A percentile compares a stretch with the other conserved stretches of the same genome.
Evolutionary conservation across 2,113 vertebrate genomes (phyloP).

Genomic region (Perognathus longimembris): DNA sequence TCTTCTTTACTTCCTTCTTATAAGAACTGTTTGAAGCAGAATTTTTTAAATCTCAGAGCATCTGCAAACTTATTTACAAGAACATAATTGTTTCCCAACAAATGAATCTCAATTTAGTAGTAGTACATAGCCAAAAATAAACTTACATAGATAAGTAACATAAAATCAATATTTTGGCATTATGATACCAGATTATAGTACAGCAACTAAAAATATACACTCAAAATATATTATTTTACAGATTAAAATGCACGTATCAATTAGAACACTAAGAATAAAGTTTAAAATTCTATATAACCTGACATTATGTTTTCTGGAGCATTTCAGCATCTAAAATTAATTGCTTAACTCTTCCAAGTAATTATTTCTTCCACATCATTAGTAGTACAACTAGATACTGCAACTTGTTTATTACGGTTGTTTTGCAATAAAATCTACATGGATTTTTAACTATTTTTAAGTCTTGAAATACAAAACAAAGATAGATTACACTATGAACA

Average conservation of each 20-base stretch:
- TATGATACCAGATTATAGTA: background rate
- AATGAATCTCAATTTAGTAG: constrained; percentile 38
- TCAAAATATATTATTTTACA: background rate
- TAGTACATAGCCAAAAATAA: background rate
- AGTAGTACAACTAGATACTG: constrained; percentile 7
- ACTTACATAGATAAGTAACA: background rate
- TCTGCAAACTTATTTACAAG: background rate
- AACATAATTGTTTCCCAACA: constrained; percentile 29
- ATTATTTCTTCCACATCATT: constrained; percentile 61
- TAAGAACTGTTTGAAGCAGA: background rate
- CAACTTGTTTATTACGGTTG: constrained; percentile 35
- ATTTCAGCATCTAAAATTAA: constrained; percentile 42
- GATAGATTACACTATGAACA: constrained; percentile 21
- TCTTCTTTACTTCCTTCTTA: constrained; percentile 14
- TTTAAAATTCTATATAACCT: background rate
- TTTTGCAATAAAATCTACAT: constrained; percentile 22
- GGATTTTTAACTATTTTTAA: constrained; percentile 35
- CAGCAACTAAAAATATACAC: background rate
- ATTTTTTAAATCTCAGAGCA: background rate
- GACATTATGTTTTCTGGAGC: constrained; percentile 40
- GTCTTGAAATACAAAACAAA: constrained; percentile 46
- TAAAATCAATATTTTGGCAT: constrained; percentile 28
- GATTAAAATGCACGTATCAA: background rate
- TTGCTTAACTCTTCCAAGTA: constrained; percentile 60
- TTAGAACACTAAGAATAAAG: constrained; percentile 4